These are phyloP conservation scores for Anneissia japonica DNA, from an alignment of 35 echinoderm and acorn worm species.

Conservation along the genomic window DNA sequence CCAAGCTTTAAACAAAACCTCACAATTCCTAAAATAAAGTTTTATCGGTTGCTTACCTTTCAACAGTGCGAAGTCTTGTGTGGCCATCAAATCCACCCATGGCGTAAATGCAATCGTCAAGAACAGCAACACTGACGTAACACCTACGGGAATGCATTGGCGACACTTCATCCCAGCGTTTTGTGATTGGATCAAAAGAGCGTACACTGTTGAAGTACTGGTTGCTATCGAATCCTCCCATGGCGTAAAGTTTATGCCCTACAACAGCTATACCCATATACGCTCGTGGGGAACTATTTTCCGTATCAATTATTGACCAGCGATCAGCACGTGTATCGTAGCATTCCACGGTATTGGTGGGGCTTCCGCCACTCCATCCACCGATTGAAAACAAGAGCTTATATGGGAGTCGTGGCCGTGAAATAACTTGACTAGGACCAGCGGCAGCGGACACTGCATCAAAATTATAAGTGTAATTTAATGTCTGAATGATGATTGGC, in stretches of 20 bases:
- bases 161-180: slow-evolving; percentile 73
- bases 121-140: slow-evolving; percentile 86
- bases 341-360: slow-evolving; percentile 83
- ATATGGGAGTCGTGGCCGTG: slow-evolving; percentile 71
- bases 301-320: slow-evolving; percentile 81
- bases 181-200: slow-evolving; percentile 73
- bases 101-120: slow-evolving; percentile 63
- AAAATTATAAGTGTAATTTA: slow-evolving; percentile 95
- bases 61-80: slow-evolving; percentile 67
- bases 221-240: slow-evolving; percentile 96
- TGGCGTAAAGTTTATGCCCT: slow-evolving; percentile 51
- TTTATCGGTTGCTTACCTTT: no score
- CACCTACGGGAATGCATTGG: slow-evolving; percentile 95
- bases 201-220: slow-evolving; percentile 98
- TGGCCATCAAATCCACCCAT: slow-evolving; percentile 98
- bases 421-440: slow-evolving; percentile 69
- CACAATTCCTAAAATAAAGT: no score
- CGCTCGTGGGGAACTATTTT: slow-evolving; percentile 71
- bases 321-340: slow-evolving; percentile 98
- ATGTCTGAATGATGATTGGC: slow-evolving; percentile 66
- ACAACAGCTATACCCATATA: slow-evolving; percentile 95
- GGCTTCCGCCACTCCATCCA: slow-evolving; percentile 98
- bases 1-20: no score
- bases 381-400: slow-evolving; percentile 83
- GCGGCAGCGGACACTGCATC: slow-evolving; percentile 19